Evolutionary conservation across 2,113 vertebrate genomes (phyloP).

Genomic region (Turnix velox): DNA sequence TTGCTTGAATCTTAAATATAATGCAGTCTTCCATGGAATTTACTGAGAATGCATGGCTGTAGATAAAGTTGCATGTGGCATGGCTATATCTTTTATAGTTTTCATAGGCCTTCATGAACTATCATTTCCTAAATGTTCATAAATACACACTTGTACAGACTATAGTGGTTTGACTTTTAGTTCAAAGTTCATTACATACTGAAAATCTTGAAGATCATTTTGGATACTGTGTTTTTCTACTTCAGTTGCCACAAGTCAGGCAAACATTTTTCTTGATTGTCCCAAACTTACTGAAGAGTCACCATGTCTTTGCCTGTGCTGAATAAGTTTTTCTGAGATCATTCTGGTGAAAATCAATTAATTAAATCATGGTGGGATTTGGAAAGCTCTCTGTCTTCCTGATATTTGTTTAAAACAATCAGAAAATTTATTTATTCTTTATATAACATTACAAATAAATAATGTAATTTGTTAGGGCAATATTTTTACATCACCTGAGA

Average conservation of each 20-base stretch:
- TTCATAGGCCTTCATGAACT: slow-evolving; percentile 47
- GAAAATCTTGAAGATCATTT: not conserved
- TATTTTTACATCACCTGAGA: not conserved
- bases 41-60: slow-evolving; percentile 67
- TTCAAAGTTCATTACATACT: not conserved
- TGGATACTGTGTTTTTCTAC: not conserved
- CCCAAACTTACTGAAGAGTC: not conserved
- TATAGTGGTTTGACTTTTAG: not conserved
- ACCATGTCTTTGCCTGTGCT: not conserved
- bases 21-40: slow-evolving; percentile 56
- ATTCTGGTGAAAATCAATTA: not conserved
- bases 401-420: not conserved
- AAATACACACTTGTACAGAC: slow-evolving; percentile 14
- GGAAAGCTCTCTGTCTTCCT: not conserved
- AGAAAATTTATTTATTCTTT: not conserved
- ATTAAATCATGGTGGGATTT: not conserved
- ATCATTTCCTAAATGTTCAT: slow-evolving; percentile 42
- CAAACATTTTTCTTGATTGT: not conserved
- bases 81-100: slow-evolving; percentile 59
- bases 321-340: not conserved
- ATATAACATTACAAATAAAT: not conserved
- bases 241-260: not conserved
- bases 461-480: accelerated
- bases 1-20: slow-evolving; percentile 28
- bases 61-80: slow-evolving; percentile 71